Evolutionary conservation across 2,797 vertebrate genomes (phyloP).

Genomic region (Chaetophractus vellerosus): DNA sequence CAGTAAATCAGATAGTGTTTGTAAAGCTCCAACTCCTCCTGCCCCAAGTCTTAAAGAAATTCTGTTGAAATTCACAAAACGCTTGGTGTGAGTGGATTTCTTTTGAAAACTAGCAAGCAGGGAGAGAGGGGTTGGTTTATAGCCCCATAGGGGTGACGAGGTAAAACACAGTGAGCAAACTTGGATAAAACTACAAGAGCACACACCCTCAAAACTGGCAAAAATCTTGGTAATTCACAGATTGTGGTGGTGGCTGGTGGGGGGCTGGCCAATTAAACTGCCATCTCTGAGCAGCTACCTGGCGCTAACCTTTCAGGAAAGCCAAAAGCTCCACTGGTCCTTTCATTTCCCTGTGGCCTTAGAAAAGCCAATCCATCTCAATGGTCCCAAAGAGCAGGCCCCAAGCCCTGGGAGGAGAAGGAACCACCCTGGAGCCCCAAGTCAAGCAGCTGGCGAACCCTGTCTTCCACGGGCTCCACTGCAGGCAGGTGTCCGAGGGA

Average conservation of each 20-base stretch:
- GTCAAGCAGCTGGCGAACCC: not conserved
- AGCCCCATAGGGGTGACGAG: not conserved
- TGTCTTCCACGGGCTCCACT: not conserved
- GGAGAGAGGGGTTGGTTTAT: not conserved
- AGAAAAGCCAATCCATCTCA: not conserved
- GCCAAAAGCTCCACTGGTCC: not conserved
- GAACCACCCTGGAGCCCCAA: not conserved
- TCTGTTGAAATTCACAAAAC: not conserved
- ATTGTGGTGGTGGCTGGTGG: not conserved
- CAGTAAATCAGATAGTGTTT: too few relatives aligned
- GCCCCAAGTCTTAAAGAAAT: not conserved
- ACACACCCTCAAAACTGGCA: not conserved
- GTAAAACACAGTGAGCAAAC: not conserved
- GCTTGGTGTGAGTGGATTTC: not conserved
- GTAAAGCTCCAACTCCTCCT: not conserved
- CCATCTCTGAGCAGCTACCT: not conserved
- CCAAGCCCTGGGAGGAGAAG: not conserved
- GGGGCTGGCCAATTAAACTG: rapidly evolving
- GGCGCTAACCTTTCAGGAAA: not conserved
- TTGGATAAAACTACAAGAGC: not conserved
- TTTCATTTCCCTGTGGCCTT: not conserved
- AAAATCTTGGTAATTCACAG: not conserved
- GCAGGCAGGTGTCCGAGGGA: not conserved
- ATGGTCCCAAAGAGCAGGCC: not conserved
- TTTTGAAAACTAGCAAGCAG: not conserved